Evolutionary conservation across 2,797 vertebrate genomes (phyloP).

Genomic region (Pangasius krempfi): DNA sequence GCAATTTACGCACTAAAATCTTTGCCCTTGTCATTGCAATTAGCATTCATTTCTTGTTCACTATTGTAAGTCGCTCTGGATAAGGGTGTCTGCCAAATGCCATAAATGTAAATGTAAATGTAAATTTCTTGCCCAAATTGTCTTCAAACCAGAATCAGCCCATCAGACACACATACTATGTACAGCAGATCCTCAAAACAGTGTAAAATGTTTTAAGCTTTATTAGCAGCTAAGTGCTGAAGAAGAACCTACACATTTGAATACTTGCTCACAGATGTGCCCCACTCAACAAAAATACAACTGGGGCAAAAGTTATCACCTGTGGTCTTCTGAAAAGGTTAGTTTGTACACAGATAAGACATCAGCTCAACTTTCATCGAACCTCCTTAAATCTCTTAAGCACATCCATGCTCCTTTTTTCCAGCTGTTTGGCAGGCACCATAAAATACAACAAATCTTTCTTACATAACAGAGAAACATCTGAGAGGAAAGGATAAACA

Average conservation of each 20-base stretch:
- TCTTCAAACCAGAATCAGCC: not conserved
- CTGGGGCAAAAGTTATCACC: not conserved
- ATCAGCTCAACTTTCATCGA: not conserved
- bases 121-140: too few species aligned
- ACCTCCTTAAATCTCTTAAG: not conserved
- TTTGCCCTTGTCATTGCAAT: too few species aligned
- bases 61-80: too few species aligned
- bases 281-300: not conserved
- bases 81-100: too few species aligned
- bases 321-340: not conserved
- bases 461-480: conserved; percentile 29
- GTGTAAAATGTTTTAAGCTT: not conserved
- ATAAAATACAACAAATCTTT: not conserved
- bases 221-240: not conserved
- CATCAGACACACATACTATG: not conserved
- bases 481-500: conserved; percentile 29
- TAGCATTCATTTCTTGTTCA: too few species aligned
- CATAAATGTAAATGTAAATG: too few species aligned
- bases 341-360: not conserved
- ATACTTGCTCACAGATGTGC: not conserved
- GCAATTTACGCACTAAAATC: too few species aligned
- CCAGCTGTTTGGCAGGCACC: conserved; percentile 22
- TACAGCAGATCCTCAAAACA: not conserved
- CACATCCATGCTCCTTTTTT: not conserved
- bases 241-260: not conserved